Evolutionary conservation across 2,888 invertebrate genomes (phyloP).

Genomic region (Nymphalis polychloros): DNA sequence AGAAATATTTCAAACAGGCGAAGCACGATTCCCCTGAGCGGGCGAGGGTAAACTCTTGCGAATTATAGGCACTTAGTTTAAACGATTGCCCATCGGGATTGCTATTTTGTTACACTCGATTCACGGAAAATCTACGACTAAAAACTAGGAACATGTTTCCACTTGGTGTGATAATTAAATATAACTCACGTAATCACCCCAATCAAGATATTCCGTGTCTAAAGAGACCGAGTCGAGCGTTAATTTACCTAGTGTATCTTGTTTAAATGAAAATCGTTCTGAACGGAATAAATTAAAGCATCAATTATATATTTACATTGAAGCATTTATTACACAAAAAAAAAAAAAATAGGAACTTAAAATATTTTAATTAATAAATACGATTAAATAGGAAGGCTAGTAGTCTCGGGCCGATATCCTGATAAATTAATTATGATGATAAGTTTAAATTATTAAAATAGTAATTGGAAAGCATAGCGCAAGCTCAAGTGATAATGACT

Average conservation of each 20-base stretch:
- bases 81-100: slow-evolving; percentile 70
- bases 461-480: too few species aligned
- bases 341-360: neutral
- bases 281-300: slow-evolving; percentile 65
- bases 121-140: slow-evolving; percentile 49
- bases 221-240: slow-evolving; percentile 66
- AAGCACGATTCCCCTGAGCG: slow-evolving; percentile 65
- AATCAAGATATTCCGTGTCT: slow-evolving; percentile 68
- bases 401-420: too few species aligned
- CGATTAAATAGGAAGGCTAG: too few species aligned
- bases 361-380: neutral
- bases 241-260: slow-evolving; percentile 76
- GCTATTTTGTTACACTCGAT: slow-evolving; percentile 61
- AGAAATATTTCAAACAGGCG: slow-evolving; percentile 66
- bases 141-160: slow-evolving; percentile 35
- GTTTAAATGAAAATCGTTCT: slow-evolving; percentile 62
- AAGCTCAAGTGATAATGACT: too few species aligned
- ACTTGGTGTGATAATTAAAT: slow-evolving; percentile 57
- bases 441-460: too few species aligned
- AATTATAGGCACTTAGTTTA: slow-evolving; percentile 79
- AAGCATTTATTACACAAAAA: neutral
- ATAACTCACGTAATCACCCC: slow-evolving; percentile 61
- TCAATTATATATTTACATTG: too few species aligned
- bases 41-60: slow-evolving; percentile 71
- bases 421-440: too few species aligned